Evolutionary conservation across 2,797 vertebrate species (phyloP).

Genomic region (Labroides dimidiatus): DNA sequence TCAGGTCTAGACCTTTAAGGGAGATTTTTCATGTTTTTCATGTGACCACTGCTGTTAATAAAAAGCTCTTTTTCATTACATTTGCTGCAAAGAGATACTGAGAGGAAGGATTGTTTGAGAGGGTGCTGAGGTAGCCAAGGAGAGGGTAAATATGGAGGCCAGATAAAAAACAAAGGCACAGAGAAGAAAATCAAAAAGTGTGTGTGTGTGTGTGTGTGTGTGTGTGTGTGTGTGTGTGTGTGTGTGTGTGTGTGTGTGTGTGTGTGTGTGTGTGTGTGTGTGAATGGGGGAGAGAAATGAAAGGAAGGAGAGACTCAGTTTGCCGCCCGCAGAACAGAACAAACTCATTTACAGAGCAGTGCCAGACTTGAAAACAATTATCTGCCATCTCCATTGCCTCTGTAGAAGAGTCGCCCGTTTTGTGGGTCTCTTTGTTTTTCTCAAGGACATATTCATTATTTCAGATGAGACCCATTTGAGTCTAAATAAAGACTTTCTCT

Average conservation of each 20-base stretch:
- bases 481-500: conserved; percentile 83
- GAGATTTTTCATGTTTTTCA: conserved; percentile 6
- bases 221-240: conserved; percentile 31
- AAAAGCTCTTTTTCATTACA: too few relatives aligned
- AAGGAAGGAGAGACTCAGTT: conserved; percentile 75
- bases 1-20: not conserved
- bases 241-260: conserved; percentile 31
- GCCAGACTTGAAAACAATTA: conserved; percentile 87
- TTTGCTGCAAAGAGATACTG: conserved; percentile 10
- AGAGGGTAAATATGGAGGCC: conserved; percentile 77
- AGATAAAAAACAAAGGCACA: conserved; percentile 76
- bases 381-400: conserved; percentile 80
- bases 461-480: conserved; percentile 87
- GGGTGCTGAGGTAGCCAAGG: conserved; percentile 63
- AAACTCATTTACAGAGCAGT: conserved; percentile 84
- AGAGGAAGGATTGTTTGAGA: conserved; percentile 52
- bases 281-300: conserved; percentile 65
- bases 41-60: not conserved
- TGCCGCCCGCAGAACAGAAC: conserved; percentile 77
- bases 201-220: conserved; percentile 35
- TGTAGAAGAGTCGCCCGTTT: conserved; percentile 77
- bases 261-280: conserved; percentile 33
- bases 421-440: conserved; percentile 84
- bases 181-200: conserved; percentile 54
- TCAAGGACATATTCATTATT: conserved; percentile 91